Evolutionary conservation across 2,797 vertebrate species (phyloP).

Genomic region (Pteropus rufus): DNA sequence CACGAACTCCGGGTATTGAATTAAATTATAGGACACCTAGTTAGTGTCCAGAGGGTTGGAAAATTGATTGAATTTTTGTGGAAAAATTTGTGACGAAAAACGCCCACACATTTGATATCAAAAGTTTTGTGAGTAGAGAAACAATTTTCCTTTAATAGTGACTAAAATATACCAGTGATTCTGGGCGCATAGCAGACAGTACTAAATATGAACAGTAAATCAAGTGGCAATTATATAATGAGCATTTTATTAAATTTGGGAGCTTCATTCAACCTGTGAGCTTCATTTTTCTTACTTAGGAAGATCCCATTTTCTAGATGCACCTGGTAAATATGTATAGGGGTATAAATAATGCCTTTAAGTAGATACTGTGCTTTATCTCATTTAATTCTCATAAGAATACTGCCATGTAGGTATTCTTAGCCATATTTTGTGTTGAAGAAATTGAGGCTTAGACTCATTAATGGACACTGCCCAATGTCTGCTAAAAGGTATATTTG

Average conservation of each 20-base stretch:
- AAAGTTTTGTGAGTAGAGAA: neutral
- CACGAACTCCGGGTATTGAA: neutral
- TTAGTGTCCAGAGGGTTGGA: neutral
- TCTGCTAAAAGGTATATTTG: neutral
- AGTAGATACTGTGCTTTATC: neutral
- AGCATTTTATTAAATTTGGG: constrained; percentile 13
- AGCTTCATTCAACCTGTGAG: constrained; percentile 7
- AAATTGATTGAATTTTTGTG: neutral
- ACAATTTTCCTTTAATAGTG: neutral
- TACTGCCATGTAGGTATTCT: neutral
- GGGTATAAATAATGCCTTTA: neutral
- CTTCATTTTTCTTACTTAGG: neutral
- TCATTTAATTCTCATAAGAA: constrained; percentile 38
- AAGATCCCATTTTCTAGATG: neutral
- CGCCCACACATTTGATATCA: neutral
- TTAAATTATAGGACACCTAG: neutral
- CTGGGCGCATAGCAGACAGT: neutral
- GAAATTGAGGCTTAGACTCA: neutral
- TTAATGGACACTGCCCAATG: neutral
- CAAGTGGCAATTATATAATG: neutral
- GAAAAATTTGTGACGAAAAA: neutral
- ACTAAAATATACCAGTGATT: neutral
- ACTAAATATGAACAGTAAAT: neutral
- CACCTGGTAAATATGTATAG: neutral
- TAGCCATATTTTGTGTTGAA: constrained; percentile 1